Evolutionary conservation across 2,888 invertebrate species (phyloP).

Genomic region (Sphinx pinastri): DNA sequence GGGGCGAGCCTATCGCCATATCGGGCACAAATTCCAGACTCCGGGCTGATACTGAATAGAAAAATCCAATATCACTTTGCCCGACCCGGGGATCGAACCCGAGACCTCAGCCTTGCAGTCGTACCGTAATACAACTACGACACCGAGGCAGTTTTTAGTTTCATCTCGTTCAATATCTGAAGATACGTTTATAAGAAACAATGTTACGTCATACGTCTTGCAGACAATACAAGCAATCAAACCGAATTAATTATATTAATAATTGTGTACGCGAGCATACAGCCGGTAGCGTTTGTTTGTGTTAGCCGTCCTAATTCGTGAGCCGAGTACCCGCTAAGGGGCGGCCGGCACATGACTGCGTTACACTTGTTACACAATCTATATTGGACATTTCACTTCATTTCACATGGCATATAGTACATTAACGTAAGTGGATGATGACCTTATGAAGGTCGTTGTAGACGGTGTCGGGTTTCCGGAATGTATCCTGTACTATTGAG

Average conservation of each 20-base stretch:
- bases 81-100: too few species aligned
- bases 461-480: neutral
- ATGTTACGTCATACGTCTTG: too few species aligned
- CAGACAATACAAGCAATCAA: too few species aligned
- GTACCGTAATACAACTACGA: too few species aligned
- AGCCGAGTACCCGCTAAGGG: conserved; percentile 22
- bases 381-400: conserved; percentile 6
- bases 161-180: too few species aligned
- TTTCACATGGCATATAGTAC: neutral
- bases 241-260: neutral
- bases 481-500: neutral
- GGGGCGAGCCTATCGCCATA: too few species aligned
- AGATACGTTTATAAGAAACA: too few species aligned
- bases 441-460: neutral
- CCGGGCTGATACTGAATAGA: too few species aligned
- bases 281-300: conserved; percentile 37
- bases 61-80: too few species aligned
- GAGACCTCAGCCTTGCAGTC: too few species aligned
- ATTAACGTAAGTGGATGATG: neutral
- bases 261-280: conserved; percentile 23
- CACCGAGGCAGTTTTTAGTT: too few species aligned
- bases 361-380: conserved; percentile 12
- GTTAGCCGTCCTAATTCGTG: conserved; percentile 39
- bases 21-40: too few species aligned
- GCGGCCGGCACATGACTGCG: conserved; percentile 8